A percentile compares a stretch with the other conserved stretches of the same genome.
phyloP scores from a whole-genome alignment of 2,888 invertebrate genomes.

The Notodonta ziczac region DNA sequence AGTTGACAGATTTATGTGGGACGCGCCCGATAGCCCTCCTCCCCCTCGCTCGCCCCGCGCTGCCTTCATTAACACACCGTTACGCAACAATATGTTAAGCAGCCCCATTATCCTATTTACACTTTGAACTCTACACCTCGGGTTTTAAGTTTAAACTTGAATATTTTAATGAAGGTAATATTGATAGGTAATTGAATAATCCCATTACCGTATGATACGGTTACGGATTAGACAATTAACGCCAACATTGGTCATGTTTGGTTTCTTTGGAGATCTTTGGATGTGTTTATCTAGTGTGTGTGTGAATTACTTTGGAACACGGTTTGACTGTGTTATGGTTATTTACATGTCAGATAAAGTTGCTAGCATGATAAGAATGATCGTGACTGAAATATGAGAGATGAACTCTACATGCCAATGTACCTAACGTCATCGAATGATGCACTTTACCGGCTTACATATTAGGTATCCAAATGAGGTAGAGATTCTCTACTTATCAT shows the following conservation, averaged over 20 bases:
- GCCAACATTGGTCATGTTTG: slow-evolving; percentile 35
- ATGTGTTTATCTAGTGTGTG: slow-evolving; percentile 8
- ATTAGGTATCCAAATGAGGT: background rate
- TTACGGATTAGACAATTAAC: slow-evolving; percentile 74
- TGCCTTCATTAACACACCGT: slow-evolving; percentile 33
- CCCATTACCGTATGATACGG: slow-evolving; percentile 12
- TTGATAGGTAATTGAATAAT: slow-evolving; percentile 1
- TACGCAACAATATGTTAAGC: slow-evolving; percentile 3
- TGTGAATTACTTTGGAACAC: slow-evolving; percentile 6
- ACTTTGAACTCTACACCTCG: background rate
- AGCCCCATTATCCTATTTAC: background rate
- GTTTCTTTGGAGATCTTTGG: slow-evolving; percentile 5
- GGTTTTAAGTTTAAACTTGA: slow-evolving; percentile 1
- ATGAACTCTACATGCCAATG: too few relatives aligned
- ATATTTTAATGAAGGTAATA: background rate
- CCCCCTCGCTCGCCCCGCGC: slow-evolving; percentile 14
- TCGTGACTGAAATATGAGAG: slow-evolving; percentile 3
- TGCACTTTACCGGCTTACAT: background rate
- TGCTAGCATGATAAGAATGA: background rate
- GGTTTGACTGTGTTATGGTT: background rate
- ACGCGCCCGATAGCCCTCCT: slow-evolving; percentile 47
- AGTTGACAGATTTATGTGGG: slow-evolving; percentile 81
- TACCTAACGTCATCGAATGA: background rate
- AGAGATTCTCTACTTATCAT: background rate
- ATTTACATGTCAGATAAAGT: background rate